Percentiles rank a stretch among this genome's conserved stretches.
phyloP scores from a whole-genome alignment of 1,140 invertebrate genomes.

The Gonioctena quinquepunctata region DNA sequence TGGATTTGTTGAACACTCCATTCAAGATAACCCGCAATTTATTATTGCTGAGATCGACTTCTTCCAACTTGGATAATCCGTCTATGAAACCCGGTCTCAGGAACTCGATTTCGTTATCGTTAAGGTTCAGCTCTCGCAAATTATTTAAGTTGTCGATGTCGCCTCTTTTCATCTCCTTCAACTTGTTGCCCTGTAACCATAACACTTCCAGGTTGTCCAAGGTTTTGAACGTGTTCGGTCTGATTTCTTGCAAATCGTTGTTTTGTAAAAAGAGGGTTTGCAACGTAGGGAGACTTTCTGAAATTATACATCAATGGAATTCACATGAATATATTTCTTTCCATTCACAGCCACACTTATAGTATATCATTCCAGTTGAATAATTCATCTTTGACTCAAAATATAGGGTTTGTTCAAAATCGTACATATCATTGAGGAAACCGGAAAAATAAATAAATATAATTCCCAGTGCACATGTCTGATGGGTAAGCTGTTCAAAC shows the following conservation, averaged over 20 bases:
- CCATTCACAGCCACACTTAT: too few relatives aligned
- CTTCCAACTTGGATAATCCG: neutral
- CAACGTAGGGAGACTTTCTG: slow-evolving; percentile 7
- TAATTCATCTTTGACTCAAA: too few relatives aligned
- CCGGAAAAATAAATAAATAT: too few relatives aligned
- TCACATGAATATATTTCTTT: too few relatives aligned
- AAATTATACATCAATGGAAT: too few relatives aligned
- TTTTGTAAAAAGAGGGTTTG: slow-evolving; percentile 2
- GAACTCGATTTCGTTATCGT: neutral
- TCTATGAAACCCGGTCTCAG: neutral
- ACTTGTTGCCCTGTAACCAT: slow-evolving; percentile 1
- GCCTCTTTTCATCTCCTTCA: neutral
- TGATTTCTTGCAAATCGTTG: neutral
- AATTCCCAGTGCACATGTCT: too few relatives aligned
- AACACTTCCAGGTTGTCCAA: neutral
- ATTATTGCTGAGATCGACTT: slow-evolving; percentile 4
- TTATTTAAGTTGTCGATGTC: neutral
- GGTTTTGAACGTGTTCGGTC: neutral
- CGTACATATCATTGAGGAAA: too few relatives aligned
- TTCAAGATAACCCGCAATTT: neutral
- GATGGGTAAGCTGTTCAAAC: too few relatives aligned
- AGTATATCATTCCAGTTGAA: too few relatives aligned
- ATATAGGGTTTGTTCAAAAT: too few relatives aligned
- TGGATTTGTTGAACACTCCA: neutral
- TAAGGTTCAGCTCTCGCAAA: neutral